Percentiles rank a stretch among this genome's conserved stretches.
These are phyloP conservation scores for Chaetorhynchus papuensis DNA, from an alignment of 2,113 vertebrate genomes.

Conservation along the genomic window DNA sequence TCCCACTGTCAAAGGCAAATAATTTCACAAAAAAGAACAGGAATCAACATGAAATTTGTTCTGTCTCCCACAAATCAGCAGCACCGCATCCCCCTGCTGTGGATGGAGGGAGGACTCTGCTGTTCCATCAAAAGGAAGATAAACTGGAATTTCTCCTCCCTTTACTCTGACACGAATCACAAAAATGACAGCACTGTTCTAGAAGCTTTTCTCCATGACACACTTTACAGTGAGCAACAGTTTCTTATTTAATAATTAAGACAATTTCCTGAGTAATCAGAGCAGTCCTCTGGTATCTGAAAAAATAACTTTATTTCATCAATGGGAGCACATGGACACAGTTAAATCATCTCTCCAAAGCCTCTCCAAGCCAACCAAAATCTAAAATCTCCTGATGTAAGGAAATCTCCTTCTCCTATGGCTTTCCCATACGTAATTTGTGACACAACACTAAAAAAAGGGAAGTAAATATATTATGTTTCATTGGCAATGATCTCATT, in stretches of 20 bases:
- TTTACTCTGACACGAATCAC: not conserved
- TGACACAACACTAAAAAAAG: not conserved
- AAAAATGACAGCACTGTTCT: not conserved
- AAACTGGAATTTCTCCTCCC: not conserved
- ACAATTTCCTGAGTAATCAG: not conserved
- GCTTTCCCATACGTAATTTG: not conserved
- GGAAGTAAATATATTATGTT: not conserved
- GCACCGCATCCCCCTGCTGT: not conserved
- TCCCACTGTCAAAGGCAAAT: not conserved
- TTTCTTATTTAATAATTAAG: not conserved
- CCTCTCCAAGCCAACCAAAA: not conserved
- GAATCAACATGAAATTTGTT: not conserved
- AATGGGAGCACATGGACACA: not conserved
- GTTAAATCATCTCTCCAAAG: not conserved
- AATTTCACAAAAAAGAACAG: not conserved
- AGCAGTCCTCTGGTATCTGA: not conserved
- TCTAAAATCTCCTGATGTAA: not conserved
- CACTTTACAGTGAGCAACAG: not conserved
- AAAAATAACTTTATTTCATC: not conserved
- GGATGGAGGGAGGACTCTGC: not conserved
- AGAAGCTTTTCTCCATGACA: not conserved
- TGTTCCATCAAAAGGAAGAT: not conserved
- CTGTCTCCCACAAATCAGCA: not conserved
- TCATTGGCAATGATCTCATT: not conserved
- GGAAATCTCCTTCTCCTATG: not conserved